A percentile compares a stretch with the other conserved stretches of the same genome.
phyloP scores from a whole-genome alignment of 2,797 vertebrate genomes.

The Gadopsis marmoratus region DNA sequence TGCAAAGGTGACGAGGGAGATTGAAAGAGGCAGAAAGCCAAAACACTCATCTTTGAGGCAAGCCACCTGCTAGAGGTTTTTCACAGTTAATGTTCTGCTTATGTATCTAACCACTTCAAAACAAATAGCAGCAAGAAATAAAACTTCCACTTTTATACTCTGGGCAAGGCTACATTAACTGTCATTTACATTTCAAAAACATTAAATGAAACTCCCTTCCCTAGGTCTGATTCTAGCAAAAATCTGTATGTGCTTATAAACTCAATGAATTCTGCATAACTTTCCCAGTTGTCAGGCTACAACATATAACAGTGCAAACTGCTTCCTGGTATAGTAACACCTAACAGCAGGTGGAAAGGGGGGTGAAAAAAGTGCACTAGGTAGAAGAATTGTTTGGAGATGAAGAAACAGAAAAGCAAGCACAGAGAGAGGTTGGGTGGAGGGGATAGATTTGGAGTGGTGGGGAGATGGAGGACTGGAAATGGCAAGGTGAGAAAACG shows the following conservation, averaged over 20 bases:
- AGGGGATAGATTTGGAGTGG: slow-evolving; percentile 57
- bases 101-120: not conserved
- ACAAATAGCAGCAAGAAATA: not conserved
- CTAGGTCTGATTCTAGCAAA: not conserved
- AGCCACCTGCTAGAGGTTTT: not conserved
- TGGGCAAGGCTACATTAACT: not conserved
- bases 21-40: not conserved
- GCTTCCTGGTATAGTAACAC: not conserved
- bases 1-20: slow-evolving; percentile 1
- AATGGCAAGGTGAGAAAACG: slow-evolving; percentile 16
- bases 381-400: slow-evolving; percentile 20
- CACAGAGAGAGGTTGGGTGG: not conserved
- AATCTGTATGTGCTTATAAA: not conserved
- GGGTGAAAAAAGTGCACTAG: not conserved
- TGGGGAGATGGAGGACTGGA: slow-evolving; percentile 45
- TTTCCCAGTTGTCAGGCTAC: not conserved
- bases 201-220: not conserved
- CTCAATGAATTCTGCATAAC: not conserved
- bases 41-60: not conserved
- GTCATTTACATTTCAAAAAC: not conserved
- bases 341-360: not conserved
- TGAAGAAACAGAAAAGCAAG: slow-evolving; percentile 2
- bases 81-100: not conserved
- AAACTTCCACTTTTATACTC: not conserved
- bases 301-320: not conserved